Evolutionary conservation across 2,888 invertebrate genomes (phyloP), one percentile per base, ranked within the genome.

Genomic region (Catocala nupta): DNA sequence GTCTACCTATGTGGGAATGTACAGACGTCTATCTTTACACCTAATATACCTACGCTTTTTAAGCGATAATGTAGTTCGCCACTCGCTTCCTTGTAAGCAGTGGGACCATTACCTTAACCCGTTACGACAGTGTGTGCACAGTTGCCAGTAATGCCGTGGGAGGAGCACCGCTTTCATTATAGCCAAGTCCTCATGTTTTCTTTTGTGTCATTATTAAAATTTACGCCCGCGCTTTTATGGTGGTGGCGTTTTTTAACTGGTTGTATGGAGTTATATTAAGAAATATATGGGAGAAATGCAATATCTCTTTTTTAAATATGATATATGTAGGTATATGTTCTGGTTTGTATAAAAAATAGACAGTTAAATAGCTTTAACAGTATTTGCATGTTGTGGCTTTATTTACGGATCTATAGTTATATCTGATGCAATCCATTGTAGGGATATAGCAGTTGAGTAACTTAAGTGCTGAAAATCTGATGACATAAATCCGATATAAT

Each of bases 71-170:
- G 6, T 39, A 39, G 8, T 9, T 39, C 6, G 9, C 36, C 0
- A 39, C 1, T 39, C 36, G 36, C 36, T 39, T 39, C 36, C 9
- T 9, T 1, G 36, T 70, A 63, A 69, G 66, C 55, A 67, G 68
- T 70, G 6, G n/a, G 16, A 16, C 34, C 8, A 0, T 34, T 9
- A 34, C 34, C n/a, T 51, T 34, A 57, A 57, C 63, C 55, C 58
- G 63, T 55, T 55, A 52, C 47, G 59, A 51, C 58, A 52, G 68
- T 75, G 81, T 79, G 82, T 82, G 84, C 86, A 81, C 88, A 87
- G 88, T 86, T 87, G 87, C 82, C 71, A 82, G 81, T 88, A 85
- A 89, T 87, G 85, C 80, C 77, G 83, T 83, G 77, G 84, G 84
- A 74, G 84, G 82, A 77, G 72, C 54, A 77, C 78, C 82, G 81